Percentiles rank a stretch among this genome's conserved stretches.
phyloP scores from a whole-genome alignment of 2,888 invertebrate genomes.

The Cyclophora albipunctata region DNA sequence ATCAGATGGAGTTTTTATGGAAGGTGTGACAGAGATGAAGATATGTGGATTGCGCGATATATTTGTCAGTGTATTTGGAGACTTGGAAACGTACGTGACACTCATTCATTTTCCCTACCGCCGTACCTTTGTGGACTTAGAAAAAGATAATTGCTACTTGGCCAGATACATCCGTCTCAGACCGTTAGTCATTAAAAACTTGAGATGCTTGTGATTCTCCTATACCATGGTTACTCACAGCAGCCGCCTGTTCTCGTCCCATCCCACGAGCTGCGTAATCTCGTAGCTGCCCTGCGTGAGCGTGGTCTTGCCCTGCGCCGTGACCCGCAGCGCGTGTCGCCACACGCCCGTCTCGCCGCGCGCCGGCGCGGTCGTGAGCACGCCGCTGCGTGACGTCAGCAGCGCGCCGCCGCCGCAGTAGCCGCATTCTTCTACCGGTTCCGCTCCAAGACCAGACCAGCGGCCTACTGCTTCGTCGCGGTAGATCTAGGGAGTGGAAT shows the following conservation, averaged over 20 bases:
- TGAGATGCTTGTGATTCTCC: too few relatives aligned
- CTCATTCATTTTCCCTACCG: too few relatives aligned
- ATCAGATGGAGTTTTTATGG: too few relatives aligned
- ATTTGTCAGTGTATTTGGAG: too few relatives aligned
- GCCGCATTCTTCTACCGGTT: slow-evolving; percentile 57
- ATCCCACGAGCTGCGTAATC: slow-evolving; percentile 82
- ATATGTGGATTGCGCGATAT: too few relatives aligned
- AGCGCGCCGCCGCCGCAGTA: slow-evolving; percentile 65
- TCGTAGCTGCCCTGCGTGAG: slow-evolving; percentile 86
- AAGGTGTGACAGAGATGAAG: too few relatives aligned
- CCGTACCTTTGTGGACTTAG: too few relatives aligned
- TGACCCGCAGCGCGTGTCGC: slow-evolving; percentile 51
- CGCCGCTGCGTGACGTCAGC: slow-evolving; percentile 44
- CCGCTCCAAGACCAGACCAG: slow-evolving; percentile 67
- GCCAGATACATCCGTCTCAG: too few relatives aligned
- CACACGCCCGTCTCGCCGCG: slow-evolving; percentile 67
- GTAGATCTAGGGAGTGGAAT: slow-evolving; percentile 40
- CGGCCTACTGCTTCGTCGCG: slow-evolving; percentile 61
- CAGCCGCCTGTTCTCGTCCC: slow-evolving; percentile 82
- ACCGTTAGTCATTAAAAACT: too few relatives aligned
- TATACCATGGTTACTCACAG: slow-evolving; percentile 68
- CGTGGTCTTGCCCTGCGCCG: slow-evolving; percentile 41
- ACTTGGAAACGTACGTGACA: too few relatives aligned
- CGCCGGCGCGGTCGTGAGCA: slow-evolving; percentile 71
- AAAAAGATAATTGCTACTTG: too few relatives aligned